A percentile compares a stretch with the other conserved stretches of the same genome.
These are phyloP conservation scores for Ianthella basta DNA, from an alignment of 37 sponge, comb jelly and placozoan species.

Conservation along the genomic window DNA sequence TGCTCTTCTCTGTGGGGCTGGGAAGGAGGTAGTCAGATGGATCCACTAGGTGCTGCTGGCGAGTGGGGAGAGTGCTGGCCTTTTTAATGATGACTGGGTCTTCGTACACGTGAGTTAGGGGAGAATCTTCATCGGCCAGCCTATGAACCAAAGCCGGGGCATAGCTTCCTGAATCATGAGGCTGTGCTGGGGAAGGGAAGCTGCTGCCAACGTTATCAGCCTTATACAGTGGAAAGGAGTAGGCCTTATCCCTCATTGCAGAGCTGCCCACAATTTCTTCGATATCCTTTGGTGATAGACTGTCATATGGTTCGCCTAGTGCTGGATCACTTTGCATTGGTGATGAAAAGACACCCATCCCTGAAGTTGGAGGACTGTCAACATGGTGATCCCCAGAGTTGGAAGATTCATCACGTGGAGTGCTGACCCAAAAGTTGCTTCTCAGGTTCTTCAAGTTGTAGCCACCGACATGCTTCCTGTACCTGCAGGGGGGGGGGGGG, in stretches of 20 bases:
- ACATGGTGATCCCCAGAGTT: too few relatives aligned
- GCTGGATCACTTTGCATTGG: not conserved
- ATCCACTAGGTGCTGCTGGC: too few relatives aligned
- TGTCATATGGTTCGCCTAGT: not conserved
- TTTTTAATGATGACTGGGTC: slow-evolving; percentile 5
- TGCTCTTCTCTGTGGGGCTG: not conserved
- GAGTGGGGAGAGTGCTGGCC: not conserved
- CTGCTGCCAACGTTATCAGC: not conserved
- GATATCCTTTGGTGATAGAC: slow-evolving; percentile 23
- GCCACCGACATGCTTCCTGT: not conserved
- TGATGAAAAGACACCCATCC: too few relatives aligned
- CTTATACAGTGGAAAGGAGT: too few relatives aligned
- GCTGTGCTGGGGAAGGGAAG: not conserved
- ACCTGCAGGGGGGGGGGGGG: too few relatives aligned
- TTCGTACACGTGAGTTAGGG: not conserved
- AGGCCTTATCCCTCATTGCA: too few relatives aligned
- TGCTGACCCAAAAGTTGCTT: not conserved
- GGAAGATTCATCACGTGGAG: too few relatives aligned
- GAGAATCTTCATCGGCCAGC: not conserved
- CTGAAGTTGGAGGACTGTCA: too few relatives aligned
- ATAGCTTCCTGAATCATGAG: not conserved
- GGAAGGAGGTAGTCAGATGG: not conserved
- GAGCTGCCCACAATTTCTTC: not conserved
- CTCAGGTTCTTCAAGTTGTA: slow-evolving; percentile 4
- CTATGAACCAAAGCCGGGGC: not conserved